Base-by-base conservation (phyloP, 2,888 invertebrate genomes). In the Trissolcus japonicus region DNA sequence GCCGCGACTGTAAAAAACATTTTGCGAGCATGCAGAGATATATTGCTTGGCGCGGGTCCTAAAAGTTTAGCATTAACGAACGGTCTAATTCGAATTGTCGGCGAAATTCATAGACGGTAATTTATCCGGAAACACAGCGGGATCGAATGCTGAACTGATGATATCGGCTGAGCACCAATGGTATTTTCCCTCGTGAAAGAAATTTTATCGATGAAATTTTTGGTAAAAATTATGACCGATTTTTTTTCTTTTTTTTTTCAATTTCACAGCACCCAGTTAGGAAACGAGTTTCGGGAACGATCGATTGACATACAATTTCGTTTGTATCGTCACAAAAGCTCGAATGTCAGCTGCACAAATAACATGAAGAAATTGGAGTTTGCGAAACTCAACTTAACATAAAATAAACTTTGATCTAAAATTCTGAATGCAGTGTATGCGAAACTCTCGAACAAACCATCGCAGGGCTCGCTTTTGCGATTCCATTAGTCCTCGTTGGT, bases 401-500 rank as follows among this genome's bases (percentile, higher is more conserved):
- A 54, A 29, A 59, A 73, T 72, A 55, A 73, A 73, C 77, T 68
- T 73, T 72, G 68, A 73, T 68, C 68, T 61, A 65, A 9, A 63
- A 77, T 77, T 77, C 68, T 48, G 59, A 67, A 72, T 67, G 61
- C 59, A 48, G 54, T 76, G 72, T 76, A 54, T 71, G 67, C 67
- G 48, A 63, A 76, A 67, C 67, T 55, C 67, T 72, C 63, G 63
- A 67, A 53, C 71, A 55, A 66, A 59, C 66, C 66, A 48, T 67
- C 43, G 60, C 63, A 59, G 55, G 59, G 51, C 41, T 19, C 57
- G 69, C 69, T 69, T 78, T 78, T 62, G 73, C 62, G 65, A 69
- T 69, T 61, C 65, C 68, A 78, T 78, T 74, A 78, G 73, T 66
- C 61, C 73, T 62, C 72, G 63, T 72, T 68, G 75, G 76, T 78